Base-by-base conservation (phyloP, 2,888 invertebrate species). In the Drosophila crucigera region DNA sequence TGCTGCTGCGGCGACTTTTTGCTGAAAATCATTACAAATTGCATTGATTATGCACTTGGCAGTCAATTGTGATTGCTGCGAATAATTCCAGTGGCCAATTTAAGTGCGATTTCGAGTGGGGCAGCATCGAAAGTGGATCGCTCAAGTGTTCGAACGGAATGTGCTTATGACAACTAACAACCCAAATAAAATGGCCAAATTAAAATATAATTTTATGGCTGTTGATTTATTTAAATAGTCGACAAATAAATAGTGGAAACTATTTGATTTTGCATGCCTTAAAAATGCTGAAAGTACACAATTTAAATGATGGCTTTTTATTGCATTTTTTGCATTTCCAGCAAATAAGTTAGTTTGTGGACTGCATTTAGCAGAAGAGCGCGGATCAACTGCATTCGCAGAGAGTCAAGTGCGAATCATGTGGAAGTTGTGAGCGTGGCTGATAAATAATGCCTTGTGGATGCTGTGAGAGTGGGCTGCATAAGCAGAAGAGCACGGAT, bases 21-120 rank as follows among this genome's bases (percentile, higher is more conserved):
- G 49, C 55, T 71, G 78, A 65, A 83, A 86, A 78, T 74, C 84
- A 85, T 89, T 64, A 71, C 65, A 82, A 84, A 87, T 85, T 89
- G 82, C 88, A 89, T 87, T 85, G 84, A 84, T 85, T 85, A 87
- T 84, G 88, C 88, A 71, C 84, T 91, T 87, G 88, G 71, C 90
- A 85, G 90, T 89, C 84, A 81, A 91, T 84, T 84, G 91, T 86
- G 88, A 82, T 28, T 60, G 4, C 35, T 35, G 54, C 39, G 39
- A 28, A 55, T 55, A 37, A 28, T 61, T 41, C 69, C 69, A 73
- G 73, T 60, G 71, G 68, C 66, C 47, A 58, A 73, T 73, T 80
- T 71, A 81, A 68, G 72, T 73, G 84, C 62, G 70, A 61, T 70
- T 80, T 83, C 61, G 73, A 75, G 80, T 73, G 76, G 68, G 19